Evolutionary conservation across 1,140 invertebrate species (phyloP).

Genomic region (Heliconius melpomene): DNA sequence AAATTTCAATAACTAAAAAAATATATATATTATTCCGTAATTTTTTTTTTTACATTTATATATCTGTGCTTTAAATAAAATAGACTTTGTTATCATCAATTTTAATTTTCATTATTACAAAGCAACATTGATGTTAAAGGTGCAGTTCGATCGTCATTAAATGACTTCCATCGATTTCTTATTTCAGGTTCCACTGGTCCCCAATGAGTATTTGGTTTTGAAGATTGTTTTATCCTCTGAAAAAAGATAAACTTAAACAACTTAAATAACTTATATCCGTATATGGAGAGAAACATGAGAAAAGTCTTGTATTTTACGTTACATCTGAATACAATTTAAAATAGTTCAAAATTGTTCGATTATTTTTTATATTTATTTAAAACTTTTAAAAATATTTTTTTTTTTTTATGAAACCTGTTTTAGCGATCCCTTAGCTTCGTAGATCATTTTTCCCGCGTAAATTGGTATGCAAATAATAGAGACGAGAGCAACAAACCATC

Average conservation of each 20-base stretch:
- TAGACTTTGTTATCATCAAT: not conserved
- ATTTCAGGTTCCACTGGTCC: conserved; percentile 60
- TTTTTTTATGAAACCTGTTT: conserved; percentile 45
- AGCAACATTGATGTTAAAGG: conserved; percentile 13
- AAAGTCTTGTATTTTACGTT: too few relatives aligned
- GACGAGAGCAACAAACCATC: conserved; percentile 60
- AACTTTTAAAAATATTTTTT: too few relatives aligned
- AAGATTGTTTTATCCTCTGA: conserved; percentile 57
- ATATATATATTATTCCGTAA: not conserved
- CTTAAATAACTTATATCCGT: too few relatives aligned
- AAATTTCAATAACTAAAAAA: not conserved
- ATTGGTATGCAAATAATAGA: conserved; percentile 64
- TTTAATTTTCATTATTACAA: not conserved
- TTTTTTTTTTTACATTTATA: not conserved
- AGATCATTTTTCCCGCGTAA: conserved; percentile 49
- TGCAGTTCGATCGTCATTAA: conserved; percentile 21
- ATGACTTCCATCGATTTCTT: conserved; percentile 50
- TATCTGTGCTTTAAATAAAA: not conserved
- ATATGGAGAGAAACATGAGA: too few relatives aligned
- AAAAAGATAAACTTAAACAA: conserved; percentile 24
- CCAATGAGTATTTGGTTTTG: conserved; percentile 57
- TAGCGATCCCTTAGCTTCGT: conserved; percentile 52
- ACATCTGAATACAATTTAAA: too few relatives aligned
- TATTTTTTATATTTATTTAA: too few relatives aligned
- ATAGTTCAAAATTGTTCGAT: too few relatives aligned